These are phyloP conservation scores for Drosophila jambulina DNA, from an alignment of 1,140 invertebrate species.

Conservation along the genomic window DNA sequence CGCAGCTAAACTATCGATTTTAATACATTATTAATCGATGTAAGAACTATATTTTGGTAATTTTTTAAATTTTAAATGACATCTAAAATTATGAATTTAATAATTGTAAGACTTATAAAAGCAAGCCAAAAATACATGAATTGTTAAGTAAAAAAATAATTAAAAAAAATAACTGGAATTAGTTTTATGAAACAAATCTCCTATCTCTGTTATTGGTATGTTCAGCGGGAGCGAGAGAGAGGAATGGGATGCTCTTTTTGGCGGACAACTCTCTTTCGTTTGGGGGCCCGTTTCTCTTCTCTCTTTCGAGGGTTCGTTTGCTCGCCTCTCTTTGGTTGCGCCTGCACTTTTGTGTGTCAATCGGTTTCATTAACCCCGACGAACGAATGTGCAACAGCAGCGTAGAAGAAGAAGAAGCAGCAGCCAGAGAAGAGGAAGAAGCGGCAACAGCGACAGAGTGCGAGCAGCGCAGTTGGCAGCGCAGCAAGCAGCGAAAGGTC, in stretches of 20 bases:
- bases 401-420: conserved; percentile 4
- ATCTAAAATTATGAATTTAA: neutral
- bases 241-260: neutral
- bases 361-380: conserved; percentile 85
- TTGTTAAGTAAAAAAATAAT: too few species aligned
- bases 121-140: too few species aligned
- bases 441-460: neutral
- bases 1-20: neutral
- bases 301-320: conserved; percentile 10
- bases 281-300: conserved; percentile 7
- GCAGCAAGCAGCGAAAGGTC: conserved; percentile 60
- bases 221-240: too few species aligned
- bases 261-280: neutral
- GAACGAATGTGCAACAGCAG: conserved; percentile 44
- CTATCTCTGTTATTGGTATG: too few species aligned
- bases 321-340: conserved; percentile 24
- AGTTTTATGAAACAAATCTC: neutral
- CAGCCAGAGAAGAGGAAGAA: conserved; percentile 4
- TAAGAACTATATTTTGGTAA: neutral
- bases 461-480: conserved; percentile 5
- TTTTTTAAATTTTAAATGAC: neutral
- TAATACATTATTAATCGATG: neutral
- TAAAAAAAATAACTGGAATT: fast-evolving
- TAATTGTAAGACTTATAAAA: too few species aligned
- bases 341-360: conserved; percentile 82